Base-by-base conservation (phyloP, 2,888 invertebrate genomes). In the Liposcelis brunnea region DNA sequence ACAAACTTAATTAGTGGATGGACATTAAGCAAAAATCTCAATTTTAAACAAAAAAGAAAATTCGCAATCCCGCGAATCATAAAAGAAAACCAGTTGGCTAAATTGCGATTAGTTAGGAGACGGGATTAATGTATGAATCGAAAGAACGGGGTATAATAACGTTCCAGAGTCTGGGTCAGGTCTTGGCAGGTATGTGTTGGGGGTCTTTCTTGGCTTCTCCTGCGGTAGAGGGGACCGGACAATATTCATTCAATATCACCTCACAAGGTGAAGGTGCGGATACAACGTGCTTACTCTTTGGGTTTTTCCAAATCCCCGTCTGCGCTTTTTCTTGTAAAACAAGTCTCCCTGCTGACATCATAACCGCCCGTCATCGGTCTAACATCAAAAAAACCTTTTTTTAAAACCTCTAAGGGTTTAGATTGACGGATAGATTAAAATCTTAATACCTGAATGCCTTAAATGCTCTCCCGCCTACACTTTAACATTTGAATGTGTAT, bases 241-340 rank as follows among this genome's bases (percentile, higher is more conserved):
- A 35, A 10, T 35, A 40, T 40, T 40, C 40, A 40, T 40, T 19
- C 35, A 35, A 35, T 35, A 14, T 5, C 35, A 35, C 35, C 35
- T 15, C 35, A 35, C 35, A 35, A 16, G 15, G 16, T 16, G 35
- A 6, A 6, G 35, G 15, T 16, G 35, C 35, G 35, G 35, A 14
- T 35, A 6, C 7, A 35, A 35, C 5, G 16, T 6, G 35, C 35
- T 10, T 14, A 6, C 10, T 35, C 16, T 7, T 6, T 10, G 7
- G n/a, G 7, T 16, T 16, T 16, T 15, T 35, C 10, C 35, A 10
- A 10, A 10, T 32, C 10, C 32, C 32, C 10, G 32, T n/a, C 10
- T 32, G 32, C 10, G n/a, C 10, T 10, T 32, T 32, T 10, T 32
- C n/a, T 32, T 32, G n/a, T 32, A n/a, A n/a, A n/a, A 10, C 32